phyloP scores from a whole-genome alignment of 2,797 vertebrate genomes.

The Bovichtus variegatus region DNA sequence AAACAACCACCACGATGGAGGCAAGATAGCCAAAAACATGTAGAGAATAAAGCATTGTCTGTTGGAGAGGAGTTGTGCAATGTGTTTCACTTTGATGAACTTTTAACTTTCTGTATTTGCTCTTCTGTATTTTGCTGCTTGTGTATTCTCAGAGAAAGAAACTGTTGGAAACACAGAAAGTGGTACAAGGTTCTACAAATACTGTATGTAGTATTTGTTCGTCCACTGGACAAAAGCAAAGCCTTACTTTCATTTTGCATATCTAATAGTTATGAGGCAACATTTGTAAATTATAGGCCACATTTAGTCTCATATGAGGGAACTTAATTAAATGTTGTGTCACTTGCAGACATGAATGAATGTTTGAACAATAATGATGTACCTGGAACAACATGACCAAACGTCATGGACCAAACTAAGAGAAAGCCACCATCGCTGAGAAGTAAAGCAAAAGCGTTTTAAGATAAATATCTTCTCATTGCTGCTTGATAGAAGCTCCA shows the following conservation, averaged over 20 bases:
- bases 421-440: neutral
- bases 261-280: neutral
- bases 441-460: neutral
- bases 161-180: neutral
- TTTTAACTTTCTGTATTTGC: neutral
- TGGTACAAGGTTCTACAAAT: neutral
- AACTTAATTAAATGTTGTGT: neutral
- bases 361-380: neutral
- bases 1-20: neutral
- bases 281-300: neutral
- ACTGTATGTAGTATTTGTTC: neutral
- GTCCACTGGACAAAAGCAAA: neutral
- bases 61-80: neutral
- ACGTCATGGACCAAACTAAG: neutral
- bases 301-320: neutral
- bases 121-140: neutral
- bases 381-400: neutral
- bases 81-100: neutral
- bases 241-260: too few species aligned
- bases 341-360: neutral
- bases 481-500: neutral
- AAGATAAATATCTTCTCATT: neutral
- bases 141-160: neutral
- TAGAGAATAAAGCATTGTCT: neutral
- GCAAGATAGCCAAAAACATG: neutral